Evolutionary conservation across 2,888 invertebrate genomes (phyloP).

Genomic region (Neocrepidodera transversa): DNA sequence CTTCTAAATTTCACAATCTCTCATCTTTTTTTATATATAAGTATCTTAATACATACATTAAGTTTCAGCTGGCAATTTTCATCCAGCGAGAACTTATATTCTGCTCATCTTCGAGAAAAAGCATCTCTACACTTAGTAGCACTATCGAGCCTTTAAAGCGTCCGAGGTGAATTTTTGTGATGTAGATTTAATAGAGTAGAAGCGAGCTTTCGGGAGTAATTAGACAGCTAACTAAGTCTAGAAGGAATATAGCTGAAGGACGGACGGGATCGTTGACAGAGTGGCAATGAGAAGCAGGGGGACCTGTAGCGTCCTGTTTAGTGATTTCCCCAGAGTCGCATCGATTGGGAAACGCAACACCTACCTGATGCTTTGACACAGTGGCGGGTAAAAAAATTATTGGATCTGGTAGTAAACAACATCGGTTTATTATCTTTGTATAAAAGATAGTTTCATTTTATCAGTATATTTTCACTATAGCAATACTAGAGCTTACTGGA

Average conservation of each 20-base stretch:
- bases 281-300: conserved; percentile 44
- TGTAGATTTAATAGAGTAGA: conserved; percentile 47
- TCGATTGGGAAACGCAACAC: conserved; percentile 59
- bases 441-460: too few species aligned
- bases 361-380: conserved; percentile 45
- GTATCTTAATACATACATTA: too few species aligned
- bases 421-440: too few species aligned
- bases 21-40: too few species aligned
- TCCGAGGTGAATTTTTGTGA: conserved; percentile 38
- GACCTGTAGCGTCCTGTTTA: conserved; percentile 54
- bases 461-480: too few species aligned
- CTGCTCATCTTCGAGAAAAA: conserved; percentile 15
- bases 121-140: conserved; percentile 16
- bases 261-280: conserved; percentile 45
- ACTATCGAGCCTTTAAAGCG: conserved; percentile 28
- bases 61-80: conserved; percentile 7
- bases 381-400: conserved; percentile 29
- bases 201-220: conserved; percentile 49
- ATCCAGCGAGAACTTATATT: conserved; percentile 6
- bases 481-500: too few species aligned
- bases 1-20: too few species aligned
- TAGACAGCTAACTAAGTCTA: conserved; percentile 49
- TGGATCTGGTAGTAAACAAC: background rate
- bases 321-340: conserved; percentile 60
- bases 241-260: conserved; percentile 47